Percentiles rank a stretch among this genome's conserved stretches.
These are phyloP conservation scores for Glossophaga mutica DNA, from an alignment of 2,797 vertebrate genomes.

Conservation along the genomic window DNA sequence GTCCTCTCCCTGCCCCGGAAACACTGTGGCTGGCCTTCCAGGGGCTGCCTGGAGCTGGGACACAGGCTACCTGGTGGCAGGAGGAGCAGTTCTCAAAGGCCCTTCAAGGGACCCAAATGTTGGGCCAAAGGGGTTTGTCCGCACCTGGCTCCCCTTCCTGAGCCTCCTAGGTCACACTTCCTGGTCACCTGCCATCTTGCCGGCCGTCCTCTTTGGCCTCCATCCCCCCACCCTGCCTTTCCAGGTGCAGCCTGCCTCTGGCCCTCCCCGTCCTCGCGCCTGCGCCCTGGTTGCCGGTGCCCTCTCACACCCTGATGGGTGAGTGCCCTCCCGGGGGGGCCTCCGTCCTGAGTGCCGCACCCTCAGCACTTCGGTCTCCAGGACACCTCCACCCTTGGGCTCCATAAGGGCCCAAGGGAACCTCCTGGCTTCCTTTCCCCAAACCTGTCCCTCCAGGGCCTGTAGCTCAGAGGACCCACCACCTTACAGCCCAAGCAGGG, in stretches of 20 bases:
- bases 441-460: not conserved
- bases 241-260: not conserved
- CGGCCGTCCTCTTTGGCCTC: not conserved
- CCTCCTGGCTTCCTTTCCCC: not conserved
- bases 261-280: not conserved
- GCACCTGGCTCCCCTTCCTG: not conserved
- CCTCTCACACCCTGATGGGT: fast-evolving
- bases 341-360: not conserved
- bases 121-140: not conserved
- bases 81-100: not conserved
- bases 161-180: not conserved
- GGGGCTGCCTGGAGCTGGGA: not conserved
- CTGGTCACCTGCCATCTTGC: not conserved
- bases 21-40: not conserved
- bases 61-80: not conserved
- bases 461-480: not conserved
- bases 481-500: not conserved
- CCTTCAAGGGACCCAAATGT: not conserved
- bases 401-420: not conserved
- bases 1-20: not conserved
- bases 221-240: not conserved
- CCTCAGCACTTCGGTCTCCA: not conserved
- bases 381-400: not conserved
- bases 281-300: not conserved
- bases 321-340: no score